Conservation (phyloP, 2,797 vertebrate species). For the Rhinatrema bivittatum region DNA sequence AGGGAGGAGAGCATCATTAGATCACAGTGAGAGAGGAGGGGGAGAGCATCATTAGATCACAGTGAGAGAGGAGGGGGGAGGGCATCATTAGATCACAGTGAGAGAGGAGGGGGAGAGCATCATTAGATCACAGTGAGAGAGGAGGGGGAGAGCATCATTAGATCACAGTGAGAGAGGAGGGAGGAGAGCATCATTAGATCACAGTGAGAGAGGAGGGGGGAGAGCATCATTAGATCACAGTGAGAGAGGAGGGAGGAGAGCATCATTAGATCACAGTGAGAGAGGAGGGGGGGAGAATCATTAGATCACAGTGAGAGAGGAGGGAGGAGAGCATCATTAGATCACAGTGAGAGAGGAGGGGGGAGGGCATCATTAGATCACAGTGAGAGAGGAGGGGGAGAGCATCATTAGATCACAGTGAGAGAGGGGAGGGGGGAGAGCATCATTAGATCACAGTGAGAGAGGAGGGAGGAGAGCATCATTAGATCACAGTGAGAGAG, state of each 20-base stretch:
- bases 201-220: background rate
- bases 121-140: too few species aligned
- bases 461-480: constrained; percentile 8
- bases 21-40: background rate
- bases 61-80: background rate
- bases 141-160: constrained; percentile 9
- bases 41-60: too few species aligned
- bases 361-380: background rate
- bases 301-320: background rate
- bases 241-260: constrained; percentile 4
- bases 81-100: background rate
- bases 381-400: constrained; percentile 1
- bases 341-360: too few species aligned
- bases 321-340: too few species aligned
- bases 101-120: constrained; percentile 8
- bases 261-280: too few species aligned
- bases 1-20: constrained; percentile 3
- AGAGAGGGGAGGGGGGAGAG: constrained; percentile 1
- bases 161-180: background rate
- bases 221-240: background rate
- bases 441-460: background rate
- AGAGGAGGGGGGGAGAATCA: constrained; percentile 6
- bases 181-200: too few species aligned
- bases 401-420: too few species aligned
- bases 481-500: too few species aligned